Conservation (phyloP, 2,888 invertebrate genomes). For the Tortrix viridana region DNA sequence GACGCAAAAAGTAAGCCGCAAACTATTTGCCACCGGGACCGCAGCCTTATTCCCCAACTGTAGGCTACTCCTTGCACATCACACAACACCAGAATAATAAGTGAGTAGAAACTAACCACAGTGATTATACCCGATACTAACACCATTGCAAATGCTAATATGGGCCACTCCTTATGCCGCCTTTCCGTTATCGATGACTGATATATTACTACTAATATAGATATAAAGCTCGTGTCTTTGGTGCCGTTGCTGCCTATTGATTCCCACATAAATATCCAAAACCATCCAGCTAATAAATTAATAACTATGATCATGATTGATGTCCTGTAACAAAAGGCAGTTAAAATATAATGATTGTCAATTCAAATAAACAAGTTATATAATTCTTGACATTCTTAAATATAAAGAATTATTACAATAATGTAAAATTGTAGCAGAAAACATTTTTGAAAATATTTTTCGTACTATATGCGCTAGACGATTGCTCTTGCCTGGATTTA, state of each 20-base stretch:
- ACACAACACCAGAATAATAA: background rate
- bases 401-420: too few species aligned
- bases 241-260: conserved; percentile 66
- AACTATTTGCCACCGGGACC: too few species aligned
- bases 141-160: conserved; percentile 81
- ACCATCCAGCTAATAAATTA: conserved; percentile 83
- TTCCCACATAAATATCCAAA: conserved; percentile 84
- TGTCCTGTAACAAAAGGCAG: conserved; percentile 83
- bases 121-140: conserved; percentile 85
- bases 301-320: conserved; percentile 82
- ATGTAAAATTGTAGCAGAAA: too few species aligned
- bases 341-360: conserved; percentile 1
- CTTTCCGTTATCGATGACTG: conserved; percentile 78
- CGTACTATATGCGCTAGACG: too few species aligned
- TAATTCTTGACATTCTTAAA: too few species aligned
- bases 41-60: too few species aligned
- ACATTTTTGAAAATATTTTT: too few species aligned
- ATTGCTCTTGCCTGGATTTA: too few species aligned
- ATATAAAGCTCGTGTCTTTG: conserved; percentile 82
- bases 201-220: conserved; percentile 85
- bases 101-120: conserved; percentile 80
- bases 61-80: background rate
- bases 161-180: conserved; percentile 82
- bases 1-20: too few species aligned
- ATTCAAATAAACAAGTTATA: too few species aligned